These are phyloP conservation scores for Auanema freiburgensis DNA, from an alignment of 2,888 invertebrate species.

Conservation along the genomic window DNA sequence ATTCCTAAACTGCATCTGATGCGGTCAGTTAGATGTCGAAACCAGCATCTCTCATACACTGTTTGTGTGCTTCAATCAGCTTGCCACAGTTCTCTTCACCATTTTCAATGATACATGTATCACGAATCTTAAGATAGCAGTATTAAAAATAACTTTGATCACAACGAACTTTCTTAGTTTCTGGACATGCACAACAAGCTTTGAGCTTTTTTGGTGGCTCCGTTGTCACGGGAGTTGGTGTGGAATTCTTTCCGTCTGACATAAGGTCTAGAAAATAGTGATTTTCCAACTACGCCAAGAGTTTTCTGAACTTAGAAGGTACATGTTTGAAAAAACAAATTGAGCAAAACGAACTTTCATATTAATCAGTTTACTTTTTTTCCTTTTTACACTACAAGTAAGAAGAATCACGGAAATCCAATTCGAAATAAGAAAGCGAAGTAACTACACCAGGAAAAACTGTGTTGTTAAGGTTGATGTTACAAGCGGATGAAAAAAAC, in stretches of 20 bases:
- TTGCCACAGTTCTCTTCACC: slow-evolving; percentile 85
- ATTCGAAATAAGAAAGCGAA: too few species aligned
- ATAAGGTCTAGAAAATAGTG: not conserved
- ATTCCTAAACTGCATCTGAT: too few species aligned
- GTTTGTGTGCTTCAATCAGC: slow-evolving; percentile 91
- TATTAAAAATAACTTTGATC: slow-evolving; percentile 1
- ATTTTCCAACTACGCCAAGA: too few species aligned
- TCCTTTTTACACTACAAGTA: too few species aligned
- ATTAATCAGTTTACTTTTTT: too few species aligned
- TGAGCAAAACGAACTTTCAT: too few species aligned
- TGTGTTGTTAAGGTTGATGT: too few species aligned
- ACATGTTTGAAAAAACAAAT: too few species aligned
- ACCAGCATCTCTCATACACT: slow-evolving; percentile 92
- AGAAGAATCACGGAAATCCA: too few species aligned
- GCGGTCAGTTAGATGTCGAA: slow-evolving; percentile 80
- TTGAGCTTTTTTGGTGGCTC: slow-evolving; percentile 64
- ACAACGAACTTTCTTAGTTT: slow-evolving; percentile 66
- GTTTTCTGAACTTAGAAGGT: too few species aligned
- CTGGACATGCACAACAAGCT: slow-evolving; percentile 70
- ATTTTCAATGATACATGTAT: slow-evolving; percentile 66
- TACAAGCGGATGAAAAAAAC: too few species aligned
- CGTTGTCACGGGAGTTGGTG: not conserved
- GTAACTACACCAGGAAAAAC: too few species aligned
- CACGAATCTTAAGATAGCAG: slow-evolving; percentile 63
- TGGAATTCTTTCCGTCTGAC: not conserved